Base-by-base conservation (phyloP, 2,797 vertebrate genomes). In the Tamandua tetradactyla region DNA sequence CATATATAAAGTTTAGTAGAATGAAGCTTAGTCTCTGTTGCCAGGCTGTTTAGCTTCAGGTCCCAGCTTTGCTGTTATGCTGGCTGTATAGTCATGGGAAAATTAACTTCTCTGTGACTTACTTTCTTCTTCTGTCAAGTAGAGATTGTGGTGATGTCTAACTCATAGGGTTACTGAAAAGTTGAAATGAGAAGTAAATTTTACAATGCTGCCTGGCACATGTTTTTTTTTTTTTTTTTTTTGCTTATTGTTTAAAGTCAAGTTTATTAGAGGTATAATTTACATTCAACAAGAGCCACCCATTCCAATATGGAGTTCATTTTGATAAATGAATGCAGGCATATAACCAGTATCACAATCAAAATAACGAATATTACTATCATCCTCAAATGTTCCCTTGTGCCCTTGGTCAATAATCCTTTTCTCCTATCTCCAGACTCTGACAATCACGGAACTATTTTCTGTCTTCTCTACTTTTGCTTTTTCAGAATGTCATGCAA, bases 231-330 rank as follows among this genome's bases (percentile, higher is more conserved):
- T 42, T 49, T 52, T 42, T 68, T 15, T n/a, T 44, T 27, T n/a
- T 68, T 62, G 44, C 35, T 82, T 80, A 64, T 59, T 80, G 25
- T 55, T 55, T 9, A 66, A 83, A 91, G 47, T 80, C 35, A 71
- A 22, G 20, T 93, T 91, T 94, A 89, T 87, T 62, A n/a, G 47
- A 90, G 40, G 4, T 91, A 30, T 61, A 75, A 91, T 55, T 22
- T 55, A 55, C 20, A 55, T 55, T 18, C 18, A 7, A 1, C 5
- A 55, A 55, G 18, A 55, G 20, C 22, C 20, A 55, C 55, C 55
- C 18, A 55, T 89, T 91, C 49, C 49, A 66, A 75, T 62, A 27
- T 44, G 42, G 2, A 61, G 3, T 62, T 69, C 42, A 35, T 61
- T 91, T 87, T 40, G 55, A 62, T 22, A 84, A 47, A 44, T 66